Percentiles rank a stretch among this genome's conserved stretches.
These are phyloP conservation scores for Saccopteryx leptura DNA, from an alignment of 2,113 vertebrate genomes.

Conservation along the genomic window DNA sequence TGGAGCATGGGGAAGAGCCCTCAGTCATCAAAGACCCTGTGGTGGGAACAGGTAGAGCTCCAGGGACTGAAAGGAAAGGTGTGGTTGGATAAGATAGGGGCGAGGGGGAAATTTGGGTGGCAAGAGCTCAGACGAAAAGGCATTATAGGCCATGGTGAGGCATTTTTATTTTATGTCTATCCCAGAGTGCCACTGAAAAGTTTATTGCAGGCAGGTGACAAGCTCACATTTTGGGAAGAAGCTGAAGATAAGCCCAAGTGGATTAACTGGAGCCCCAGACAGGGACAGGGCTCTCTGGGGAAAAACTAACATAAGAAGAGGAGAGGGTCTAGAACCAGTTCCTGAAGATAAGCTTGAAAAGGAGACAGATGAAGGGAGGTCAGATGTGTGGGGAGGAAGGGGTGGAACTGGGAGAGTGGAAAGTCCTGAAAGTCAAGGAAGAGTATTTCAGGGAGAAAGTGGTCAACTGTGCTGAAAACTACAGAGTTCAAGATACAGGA, in stretches of 20 bases:
- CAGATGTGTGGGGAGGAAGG: background rate
- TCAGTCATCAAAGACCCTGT: background rate
- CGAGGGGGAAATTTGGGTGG: background rate
- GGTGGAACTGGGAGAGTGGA: background rate
- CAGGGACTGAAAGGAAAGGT: background rate
- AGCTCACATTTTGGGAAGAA: conserved; percentile 30
- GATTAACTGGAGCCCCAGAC: background rate
- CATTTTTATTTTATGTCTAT: background rate
- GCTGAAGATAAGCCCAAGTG: background rate
- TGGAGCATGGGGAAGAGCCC: background rate
- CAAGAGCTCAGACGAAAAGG: conserved; percentile 8
- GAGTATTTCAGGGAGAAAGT: background rate
- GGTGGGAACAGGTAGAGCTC: background rate
- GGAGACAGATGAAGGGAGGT: background rate
- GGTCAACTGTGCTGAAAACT: background rate
- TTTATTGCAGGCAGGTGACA: background rate
- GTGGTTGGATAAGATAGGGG: background rate
- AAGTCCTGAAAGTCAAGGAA: background rate
- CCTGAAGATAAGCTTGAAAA: background rate
- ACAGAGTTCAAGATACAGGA: background rate
- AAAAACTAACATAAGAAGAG: conserved; percentile 23
- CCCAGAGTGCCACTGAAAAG: background rate
- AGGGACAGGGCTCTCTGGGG: background rate
- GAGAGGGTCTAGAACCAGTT: background rate
- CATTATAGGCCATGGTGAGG: background rate